Evolutionary conservation across 2,113 vertebrate genomes (phyloP), one percentile per base, ranked within the genome.

Genomic region (Dipodomys ordii): DNA sequence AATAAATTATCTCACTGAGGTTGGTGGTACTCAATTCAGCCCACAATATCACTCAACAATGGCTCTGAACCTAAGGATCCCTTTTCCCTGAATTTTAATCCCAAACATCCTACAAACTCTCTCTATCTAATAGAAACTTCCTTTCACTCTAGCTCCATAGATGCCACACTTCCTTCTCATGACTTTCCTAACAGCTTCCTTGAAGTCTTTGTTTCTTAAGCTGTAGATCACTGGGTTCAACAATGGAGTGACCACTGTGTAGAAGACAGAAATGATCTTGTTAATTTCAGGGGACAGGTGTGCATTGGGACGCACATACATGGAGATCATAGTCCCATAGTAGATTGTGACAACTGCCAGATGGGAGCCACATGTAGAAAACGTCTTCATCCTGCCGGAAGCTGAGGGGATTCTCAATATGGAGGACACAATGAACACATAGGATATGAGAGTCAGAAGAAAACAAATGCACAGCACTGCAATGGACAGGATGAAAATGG

Each of bases 151-250:
- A 2, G 60, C 18, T n/a, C 69, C 74, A 11, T 30, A 74, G 16
- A 82, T 2, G 0, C 30, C 27, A 44, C 30, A 57, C 2, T 60
- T 93, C 32, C 76, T 96, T 23, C 57, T 68, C 23, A 92, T 0
- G 1, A 78, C 13, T 74, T 93, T 96, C 72, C 89, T 90, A 16
- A 96, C 20, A 0, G 94, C 93, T 3, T 86, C 86, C 35, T 96
- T 97, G 91, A 97, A 97, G 60, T 97, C 96, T 76, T 77, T 96
- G 81, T 97, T 98, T 71, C 96, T 96, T 78, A 97, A 32, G 65
- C 96, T 97, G n/a, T 97, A 98, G 88, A 98, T 97, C 1, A 97
- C n/a, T 1, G 97, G 97, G 74, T 97, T 97, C 19, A 98, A 73
- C 65, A 97, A 39, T 1, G 97, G 96, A 0, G 97, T 97, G 88